Evolutionary conservation across 2,888 invertebrate species (phyloP), one percentile per base, ranked within the genome.

Genomic region (Macroteleia sp.): DNA sequence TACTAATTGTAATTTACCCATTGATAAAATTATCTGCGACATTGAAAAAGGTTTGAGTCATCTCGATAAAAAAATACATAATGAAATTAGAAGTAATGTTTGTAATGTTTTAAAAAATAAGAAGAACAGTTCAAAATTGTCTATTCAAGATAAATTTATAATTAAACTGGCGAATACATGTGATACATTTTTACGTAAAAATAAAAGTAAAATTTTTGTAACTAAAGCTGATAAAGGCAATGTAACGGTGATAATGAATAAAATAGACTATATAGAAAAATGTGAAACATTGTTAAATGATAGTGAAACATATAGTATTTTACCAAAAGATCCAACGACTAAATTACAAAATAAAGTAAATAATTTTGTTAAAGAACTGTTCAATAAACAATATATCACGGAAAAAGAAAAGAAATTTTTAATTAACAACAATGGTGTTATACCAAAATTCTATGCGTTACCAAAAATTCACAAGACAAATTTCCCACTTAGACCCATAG

Each of bases 171-270:
- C 20, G 3, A 32, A 32, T 8, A 32, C 2, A 10, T 9, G 8
- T 32, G 9, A 32, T 10, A 4, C 10, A 25, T 54, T 54, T 54
- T 0, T 54, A 1, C 25, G 14, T 2, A 54, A 54, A 54, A 16
- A 39, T 5, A n/a, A 17, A 22, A 17, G 39, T 16, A 22, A 22
- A 16, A 36, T 54, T 16, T 54, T 39, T 19, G 19, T 54, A 16
- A 39, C 54, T 8, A 54, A 22, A 16, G 39, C 54, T 10, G 54
- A 54, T 17, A 54, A 54, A 41, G 54, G 54, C 1, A 54, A 39
- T 12, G 28, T 54, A 1, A 54, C 54, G 3, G 54, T 39, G 10
- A 28, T 54, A 2, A 25, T 54, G 28, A n/a, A 54, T n/a, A 54
- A 28, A 54, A 4, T 1, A 9, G n/a, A 14, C 2, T 39, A 54